Conservation (phyloP, 2,888 invertebrate genomes). For the Scaptomyza polygonia region DNA sequence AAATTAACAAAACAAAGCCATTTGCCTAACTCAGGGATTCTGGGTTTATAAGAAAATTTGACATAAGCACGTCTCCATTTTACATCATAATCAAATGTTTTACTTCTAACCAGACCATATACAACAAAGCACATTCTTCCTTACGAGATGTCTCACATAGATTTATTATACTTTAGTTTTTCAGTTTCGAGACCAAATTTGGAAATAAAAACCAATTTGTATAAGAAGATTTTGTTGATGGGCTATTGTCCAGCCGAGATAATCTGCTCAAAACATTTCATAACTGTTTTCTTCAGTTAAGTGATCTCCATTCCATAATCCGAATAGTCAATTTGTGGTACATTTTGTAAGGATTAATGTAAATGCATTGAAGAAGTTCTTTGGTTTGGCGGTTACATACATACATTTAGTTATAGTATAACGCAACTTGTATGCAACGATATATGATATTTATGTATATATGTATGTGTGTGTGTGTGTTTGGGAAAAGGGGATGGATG, state of each 20-base stretch:
- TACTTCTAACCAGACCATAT: constrained; percentile 3
- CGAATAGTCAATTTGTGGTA: no score
- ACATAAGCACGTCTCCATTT: constrained; percentile 8
- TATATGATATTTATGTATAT: constrained; percentile 30
- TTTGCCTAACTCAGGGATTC: constrained; percentile 15
- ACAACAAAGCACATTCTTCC: background rate
- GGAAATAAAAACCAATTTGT: no score
- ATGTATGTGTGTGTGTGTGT: constrained; percentile 27
- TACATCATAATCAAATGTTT: background rate
- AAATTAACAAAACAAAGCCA: constrained; percentile 21
- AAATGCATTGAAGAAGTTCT: background rate
- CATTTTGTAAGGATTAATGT: background rate
- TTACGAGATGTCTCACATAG: no score
- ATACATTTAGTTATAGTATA: background rate
- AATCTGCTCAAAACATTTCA: no score
- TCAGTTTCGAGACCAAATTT: no score
- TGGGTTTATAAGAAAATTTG: background rate
- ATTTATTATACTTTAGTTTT: no score
- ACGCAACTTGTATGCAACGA: constrained; percentile 1
- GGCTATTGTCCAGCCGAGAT: no score
- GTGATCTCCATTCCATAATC: no score
- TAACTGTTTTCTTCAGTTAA: no score
- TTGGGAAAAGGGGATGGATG: background rate
- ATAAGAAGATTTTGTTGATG: no score
- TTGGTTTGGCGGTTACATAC: background rate